Evolutionary conservation across 2,797 vertebrate genomes (phyloP).

Genomic region (Prionace glauca): DNA sequence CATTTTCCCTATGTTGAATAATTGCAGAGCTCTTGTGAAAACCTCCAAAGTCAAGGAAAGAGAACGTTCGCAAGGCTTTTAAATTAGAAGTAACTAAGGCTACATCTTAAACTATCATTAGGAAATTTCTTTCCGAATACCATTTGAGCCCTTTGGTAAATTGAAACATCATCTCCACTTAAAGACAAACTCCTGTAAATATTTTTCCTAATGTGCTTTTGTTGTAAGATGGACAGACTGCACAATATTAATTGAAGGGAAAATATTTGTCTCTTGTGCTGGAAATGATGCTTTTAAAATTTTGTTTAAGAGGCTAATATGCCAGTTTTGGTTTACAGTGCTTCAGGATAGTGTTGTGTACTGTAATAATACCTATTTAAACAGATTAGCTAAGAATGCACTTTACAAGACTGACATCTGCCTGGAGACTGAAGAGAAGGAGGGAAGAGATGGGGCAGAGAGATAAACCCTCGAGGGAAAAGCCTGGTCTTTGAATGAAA

Average conservation of each 20-base stretch:
- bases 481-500: slow-evolving; percentile 70
- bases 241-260: slow-evolving; percentile 83
- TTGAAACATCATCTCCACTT: slow-evolving; percentile 83
- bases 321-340: slow-evolving; percentile 76
- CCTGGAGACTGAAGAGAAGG: slow-evolving; percentile 66
- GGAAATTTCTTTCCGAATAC: not conserved
- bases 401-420: slow-evolving; percentile 64
- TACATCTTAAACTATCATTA: not conserved
- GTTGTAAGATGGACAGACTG: slow-evolving; percentile 78
- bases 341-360: slow-evolving; percentile 66
- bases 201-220: slow-evolving; percentile 78
- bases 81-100: not conserved
- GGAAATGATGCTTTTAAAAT: slow-evolving; percentile 75
- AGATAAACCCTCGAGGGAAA: slow-evolving; percentile 66
- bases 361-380: slow-evolving; percentile 76
- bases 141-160: not conserved
- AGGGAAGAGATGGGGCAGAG: slow-evolving; percentile 64
- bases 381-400: slow-evolving; percentile 78
- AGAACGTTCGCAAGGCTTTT: not conserved
- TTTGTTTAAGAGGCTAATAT: slow-evolving; percentile 68
- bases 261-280: slow-evolving; percentile 68
- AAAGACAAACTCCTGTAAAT: slow-evolving; percentile 90
- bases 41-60: not conserved
- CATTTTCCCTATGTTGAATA: not conserved
- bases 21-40: not conserved